These are phyloP conservation scores for Triplophysa tibetana DNA, from an alignment of 2,113 vertebrate species.

Conservation along the genomic window DNA sequence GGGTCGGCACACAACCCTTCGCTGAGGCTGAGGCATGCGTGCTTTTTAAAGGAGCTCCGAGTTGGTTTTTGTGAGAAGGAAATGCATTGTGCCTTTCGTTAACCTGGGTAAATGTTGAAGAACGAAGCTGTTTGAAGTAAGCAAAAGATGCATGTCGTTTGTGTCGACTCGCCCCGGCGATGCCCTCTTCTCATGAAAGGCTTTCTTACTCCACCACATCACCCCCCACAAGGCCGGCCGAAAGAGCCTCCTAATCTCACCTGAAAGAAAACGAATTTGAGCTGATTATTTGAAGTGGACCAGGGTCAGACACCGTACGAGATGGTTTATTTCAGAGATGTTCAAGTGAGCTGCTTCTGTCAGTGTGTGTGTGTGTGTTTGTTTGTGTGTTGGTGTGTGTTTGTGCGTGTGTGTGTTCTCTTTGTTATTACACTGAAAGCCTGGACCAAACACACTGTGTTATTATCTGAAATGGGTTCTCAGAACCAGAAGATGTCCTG, in stretches of 20 bases:
- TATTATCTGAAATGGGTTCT: slow-evolving; percentile 28
- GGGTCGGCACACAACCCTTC: slow-evolving; percentile 56
- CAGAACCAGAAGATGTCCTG: not conserved
- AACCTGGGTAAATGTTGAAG: slow-evolving; percentile 25
- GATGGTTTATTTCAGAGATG: slow-evolving; percentile 38
- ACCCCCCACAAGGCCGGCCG: not conserved
- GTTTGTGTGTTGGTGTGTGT: slow-evolving; percentile 20
- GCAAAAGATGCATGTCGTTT: slow-evolving; percentile 22
- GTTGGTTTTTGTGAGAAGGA: slow-evolving; percentile 36
- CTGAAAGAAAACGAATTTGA: slow-evolving; percentile 47
- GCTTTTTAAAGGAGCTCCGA: slow-evolving; percentile 25
- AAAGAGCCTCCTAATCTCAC: slow-evolving; percentile 37
- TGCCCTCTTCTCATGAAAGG: slow-evolving; percentile 35
- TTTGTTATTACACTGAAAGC: slow-evolving; percentile 63
- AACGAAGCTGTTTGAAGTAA: slow-evolving; percentile 41
- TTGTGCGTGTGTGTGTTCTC: slow-evolving; percentile 19
- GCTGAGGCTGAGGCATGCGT: slow-evolving; percentile 52
- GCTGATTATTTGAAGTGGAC: slow-evolving; percentile 50
- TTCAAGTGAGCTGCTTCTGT: slow-evolving; percentile 44
- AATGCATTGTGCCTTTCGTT: slow-evolving; percentile 25
- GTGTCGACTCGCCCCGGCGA: slow-evolving; percentile 20
- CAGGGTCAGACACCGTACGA: slow-evolving; percentile 41
- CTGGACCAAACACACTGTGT: slow-evolving; percentile 27
- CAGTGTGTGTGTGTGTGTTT: slow-evolving; percentile 4
- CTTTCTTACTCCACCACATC: not conserved